These are phyloP conservation scores for Apteryx owenii DNA, from an alignment of 2,113 vertebrate genomes.

Conservation along the genomic window DNA sequence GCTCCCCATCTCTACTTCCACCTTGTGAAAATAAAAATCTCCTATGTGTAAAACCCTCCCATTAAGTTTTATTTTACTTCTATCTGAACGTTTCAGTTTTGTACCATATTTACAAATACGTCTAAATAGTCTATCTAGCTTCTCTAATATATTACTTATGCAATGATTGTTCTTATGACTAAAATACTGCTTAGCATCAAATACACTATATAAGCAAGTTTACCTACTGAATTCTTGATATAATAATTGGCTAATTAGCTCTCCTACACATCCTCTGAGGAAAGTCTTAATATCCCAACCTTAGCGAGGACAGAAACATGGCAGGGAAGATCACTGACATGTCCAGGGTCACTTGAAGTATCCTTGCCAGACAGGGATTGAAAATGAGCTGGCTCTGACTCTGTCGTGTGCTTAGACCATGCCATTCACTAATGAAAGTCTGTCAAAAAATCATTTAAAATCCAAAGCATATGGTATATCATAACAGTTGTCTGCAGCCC, in stretches of 20 bases:
- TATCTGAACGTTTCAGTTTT: not conserved
- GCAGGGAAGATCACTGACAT: not conserved
- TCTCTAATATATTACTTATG: not conserved
- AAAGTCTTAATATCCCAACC: not conserved
- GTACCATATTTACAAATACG: not conserved
- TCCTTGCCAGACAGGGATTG: not conserved
- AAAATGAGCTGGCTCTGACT: not conserved
- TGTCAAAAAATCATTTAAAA: not conserved
- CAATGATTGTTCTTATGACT: not conserved
- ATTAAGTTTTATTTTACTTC: not conserved
- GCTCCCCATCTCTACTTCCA: not conserved
- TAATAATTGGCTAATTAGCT: not conserved
- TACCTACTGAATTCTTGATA: not conserved
- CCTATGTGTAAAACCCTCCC: not conserved
- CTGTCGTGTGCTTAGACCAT: not conserved
- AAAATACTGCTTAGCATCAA: not conserved
- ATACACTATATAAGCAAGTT: not conserved
- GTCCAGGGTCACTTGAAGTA: not conserved
- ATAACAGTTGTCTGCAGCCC: not conserved
- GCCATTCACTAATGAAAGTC: not conserved
- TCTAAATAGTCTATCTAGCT: not conserved
- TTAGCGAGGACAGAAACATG: not conserved
- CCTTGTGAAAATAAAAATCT: not conserved
- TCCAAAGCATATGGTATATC: not conserved
- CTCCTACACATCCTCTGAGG: not conserved